These are phyloP conservation scores for Calcarius lapponicus DNA, from an alignment of 2,797 vertebrate species.

Conservation along the genomic window DNA sequence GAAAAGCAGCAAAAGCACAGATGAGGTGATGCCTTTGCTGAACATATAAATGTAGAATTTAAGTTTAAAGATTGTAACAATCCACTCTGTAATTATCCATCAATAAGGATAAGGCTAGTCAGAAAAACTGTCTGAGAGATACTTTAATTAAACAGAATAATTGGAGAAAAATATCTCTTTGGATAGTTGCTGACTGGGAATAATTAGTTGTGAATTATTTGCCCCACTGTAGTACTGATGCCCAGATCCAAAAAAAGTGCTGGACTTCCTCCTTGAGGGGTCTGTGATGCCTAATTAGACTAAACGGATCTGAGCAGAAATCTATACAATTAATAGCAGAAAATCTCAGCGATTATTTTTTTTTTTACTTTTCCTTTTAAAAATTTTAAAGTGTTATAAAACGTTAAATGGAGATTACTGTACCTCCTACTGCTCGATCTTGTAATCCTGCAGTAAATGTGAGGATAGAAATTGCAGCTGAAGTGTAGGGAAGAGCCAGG, in stretches of 20 bases:
- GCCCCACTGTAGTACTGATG: neutral
- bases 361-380: constrained; percentile 35
- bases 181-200: neutral
- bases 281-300: constrained; percentile 47
- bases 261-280: constrained; percentile 38
- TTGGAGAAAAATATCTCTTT: neutral
- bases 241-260: constrained; percentile 23
- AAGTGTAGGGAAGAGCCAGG: constrained; percentile 14
- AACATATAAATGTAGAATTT: neutral
- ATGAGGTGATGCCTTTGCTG: neutral
- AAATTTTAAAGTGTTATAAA: constrained; percentile 50
- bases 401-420: constrained; percentile 50
- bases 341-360: constrained; percentile 4
- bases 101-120: neutral
- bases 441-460: constrained; percentile 40
- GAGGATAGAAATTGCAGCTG: constrained; percentile 39
- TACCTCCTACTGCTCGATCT: neutral
- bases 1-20: neutral
- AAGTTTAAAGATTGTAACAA: neutral
- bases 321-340: constrained; percentile 29
- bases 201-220: neutral
- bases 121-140: neutral
- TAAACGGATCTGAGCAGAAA: constrained; percentile 48
- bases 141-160: neutral
- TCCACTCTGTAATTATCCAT: neutral